Conservation (phyloP, 2,888 invertebrate genomes). For the Epirrhoe alternata region DNA sequence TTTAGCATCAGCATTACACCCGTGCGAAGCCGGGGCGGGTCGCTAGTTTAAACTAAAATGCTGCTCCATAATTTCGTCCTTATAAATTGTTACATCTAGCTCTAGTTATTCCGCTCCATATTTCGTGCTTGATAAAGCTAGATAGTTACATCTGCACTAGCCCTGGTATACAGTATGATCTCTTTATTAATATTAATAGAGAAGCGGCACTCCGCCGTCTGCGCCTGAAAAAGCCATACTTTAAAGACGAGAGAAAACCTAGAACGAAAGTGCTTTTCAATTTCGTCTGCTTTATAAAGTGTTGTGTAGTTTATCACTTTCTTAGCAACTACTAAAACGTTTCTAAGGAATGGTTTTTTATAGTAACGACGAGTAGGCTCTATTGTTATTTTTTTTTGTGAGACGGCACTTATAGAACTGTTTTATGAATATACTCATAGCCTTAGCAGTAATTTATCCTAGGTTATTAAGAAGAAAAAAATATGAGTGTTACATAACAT, state of each 20-base stretch:
- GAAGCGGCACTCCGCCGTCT: slow-evolving; percentile 43
- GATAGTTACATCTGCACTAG: slow-evolving; percentile 6
- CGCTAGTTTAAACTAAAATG: too few species aligned
- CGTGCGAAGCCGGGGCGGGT: too few species aligned
- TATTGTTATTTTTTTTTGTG: too few species aligned
- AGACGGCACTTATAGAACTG: too few species aligned
- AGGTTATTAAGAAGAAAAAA: too few species aligned
- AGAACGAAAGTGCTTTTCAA: slow-evolving; percentile 22
- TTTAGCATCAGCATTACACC: too few species aligned
- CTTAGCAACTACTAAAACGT: background rate
- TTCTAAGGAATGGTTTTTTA: background rate
- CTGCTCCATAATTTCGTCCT: too few species aligned
- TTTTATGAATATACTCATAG: too few species aligned
- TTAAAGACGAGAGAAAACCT: slow-evolving; percentile 30
- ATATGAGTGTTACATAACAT: too few species aligned
- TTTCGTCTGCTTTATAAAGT: slow-evolving; percentile 11
- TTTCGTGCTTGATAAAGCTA: background rate
- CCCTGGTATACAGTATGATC: slow-evolving; percentile 42
- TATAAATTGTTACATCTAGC: too few species aligned
- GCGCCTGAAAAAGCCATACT: slow-evolving; percentile 38
- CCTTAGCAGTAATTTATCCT: too few species aligned
- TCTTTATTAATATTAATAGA: slow-evolving; percentile 62
- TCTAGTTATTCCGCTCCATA: background rate
- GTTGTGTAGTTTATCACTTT: background rate
- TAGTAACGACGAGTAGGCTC: too few species aligned